These are phyloP conservation scores for Drosophila recens DNA, from an alignment of 2,888 invertebrate genomes.

Conservation along the genomic window DNA sequence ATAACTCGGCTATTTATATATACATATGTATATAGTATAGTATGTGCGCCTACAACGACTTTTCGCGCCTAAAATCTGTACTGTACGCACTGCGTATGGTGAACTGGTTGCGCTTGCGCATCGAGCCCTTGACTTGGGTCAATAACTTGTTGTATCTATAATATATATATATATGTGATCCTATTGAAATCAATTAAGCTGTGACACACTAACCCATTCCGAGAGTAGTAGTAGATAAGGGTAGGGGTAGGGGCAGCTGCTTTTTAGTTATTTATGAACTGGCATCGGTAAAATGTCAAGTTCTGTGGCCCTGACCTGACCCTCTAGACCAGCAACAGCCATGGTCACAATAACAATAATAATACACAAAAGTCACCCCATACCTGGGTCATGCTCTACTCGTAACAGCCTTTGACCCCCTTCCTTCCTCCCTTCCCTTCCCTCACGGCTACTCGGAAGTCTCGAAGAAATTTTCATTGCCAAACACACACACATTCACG, in stretches of 20 bases:
- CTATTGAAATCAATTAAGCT: neutral
- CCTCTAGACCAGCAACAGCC: slow-evolving; percentile 53
- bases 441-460: slow-evolving; percentile 27
- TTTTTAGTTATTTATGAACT: slow-evolving; percentile 42
- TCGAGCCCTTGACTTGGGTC: slow-evolving; percentile 84
- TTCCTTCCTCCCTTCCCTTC: neutral
- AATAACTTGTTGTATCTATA: slow-evolving; percentile 68
- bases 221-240: neutral
- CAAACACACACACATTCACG: slow-evolving; percentile 59
- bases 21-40: neutral
- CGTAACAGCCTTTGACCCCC: slow-evolving; percentile 1
- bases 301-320: slow-evolving; percentile 81
- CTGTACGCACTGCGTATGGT: slow-evolving; percentile 2
- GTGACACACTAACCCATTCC: slow-evolving; percentile 44
- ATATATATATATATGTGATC: neutral
- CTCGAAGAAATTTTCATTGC: slow-evolving; percentile 71
- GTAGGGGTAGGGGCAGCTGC: neutral
- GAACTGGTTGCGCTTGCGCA: slow-evolving; percentile 14
- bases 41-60: slow-evolving; percentile 3
- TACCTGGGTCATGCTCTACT: slow-evolving; percentile 14
- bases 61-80: slow-evolving; percentile 48
- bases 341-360: slow-evolving; percentile 22
- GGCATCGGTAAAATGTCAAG: slow-evolving; percentile 76
- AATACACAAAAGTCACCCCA: slow-evolving; percentile 22
- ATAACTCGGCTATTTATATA: slow-evolving; percentile 46